phyloP scores from a whole-genome alignment of 2,113 vertebrate species.

The Urocitellus parryii region DNA sequence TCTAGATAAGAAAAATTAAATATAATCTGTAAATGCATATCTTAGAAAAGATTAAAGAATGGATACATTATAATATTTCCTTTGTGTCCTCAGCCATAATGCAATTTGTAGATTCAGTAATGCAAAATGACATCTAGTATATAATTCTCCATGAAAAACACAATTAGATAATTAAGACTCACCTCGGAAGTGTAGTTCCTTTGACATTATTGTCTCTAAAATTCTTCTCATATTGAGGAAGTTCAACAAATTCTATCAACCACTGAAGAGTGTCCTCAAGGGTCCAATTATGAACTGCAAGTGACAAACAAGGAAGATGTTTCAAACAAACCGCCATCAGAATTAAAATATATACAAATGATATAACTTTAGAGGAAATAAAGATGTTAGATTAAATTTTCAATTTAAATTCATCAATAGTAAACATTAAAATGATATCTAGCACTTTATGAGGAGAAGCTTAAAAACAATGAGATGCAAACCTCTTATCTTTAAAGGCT shows the following conservation, averaged over 20 bases:
- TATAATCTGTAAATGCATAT: background rate
- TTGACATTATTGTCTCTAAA: constrained; percentile 96
- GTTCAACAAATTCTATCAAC: constrained; percentile 97
- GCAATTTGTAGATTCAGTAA: background rate
- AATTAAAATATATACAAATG: constrained; percentile 16
- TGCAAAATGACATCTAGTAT: constrained; percentile 14
- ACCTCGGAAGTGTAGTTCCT: constrained; percentile 98
- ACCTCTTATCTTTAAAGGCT: background rate
- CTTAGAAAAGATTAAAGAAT: constrained; percentile 33
- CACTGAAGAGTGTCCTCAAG: constrained; percentile 95
- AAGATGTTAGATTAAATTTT: constrained; percentile 48
- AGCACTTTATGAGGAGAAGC: background rate
- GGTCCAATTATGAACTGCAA: constrained; percentile 99
- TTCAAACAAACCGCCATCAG: constrained; percentile 30
- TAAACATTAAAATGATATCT: constrained; percentile 35
- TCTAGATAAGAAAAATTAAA: background rate
- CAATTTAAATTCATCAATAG: constrained; percentile 55
- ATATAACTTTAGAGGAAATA: constrained; percentile 54
- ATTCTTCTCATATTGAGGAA: constrained; percentile 97
- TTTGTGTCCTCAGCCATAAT: constrained; percentile 3
- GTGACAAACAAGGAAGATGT: constrained; percentile 48
- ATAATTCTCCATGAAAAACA: background rate
- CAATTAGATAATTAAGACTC: constrained; percentile 53
- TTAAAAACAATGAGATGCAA: constrained; percentile 4
- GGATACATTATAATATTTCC: background rate